Conservation (phyloP, 2,888 invertebrate species). For the Onchidella celtica region DNA sequence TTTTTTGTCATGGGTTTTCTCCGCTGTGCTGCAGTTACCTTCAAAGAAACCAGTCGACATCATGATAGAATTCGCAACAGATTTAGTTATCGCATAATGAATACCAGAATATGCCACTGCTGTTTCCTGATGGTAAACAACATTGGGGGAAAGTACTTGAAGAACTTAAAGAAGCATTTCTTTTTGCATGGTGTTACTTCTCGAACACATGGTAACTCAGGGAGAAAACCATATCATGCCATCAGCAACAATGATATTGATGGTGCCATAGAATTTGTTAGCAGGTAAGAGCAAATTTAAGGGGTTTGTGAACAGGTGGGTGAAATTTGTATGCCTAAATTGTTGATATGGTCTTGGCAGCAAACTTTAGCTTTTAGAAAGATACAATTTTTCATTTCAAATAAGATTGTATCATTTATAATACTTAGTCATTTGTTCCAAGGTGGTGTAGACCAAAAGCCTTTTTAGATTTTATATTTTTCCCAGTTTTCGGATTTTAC, state of each 20-base stretch:
- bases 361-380: too few species aligned
- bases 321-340: too few species aligned
- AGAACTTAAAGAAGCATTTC: conserved; percentile 39
- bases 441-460: too few species aligned
- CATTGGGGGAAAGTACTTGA: conserved; percentile 34
- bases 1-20: conserved; percentile 38
- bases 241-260: conserved; percentile 15
- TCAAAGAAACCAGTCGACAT: background rate
- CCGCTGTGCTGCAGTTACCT: conserved; percentile 25
- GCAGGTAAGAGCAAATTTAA: conserved; percentile 17
- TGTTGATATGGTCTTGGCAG: too few species aligned
- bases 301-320: too few species aligned
- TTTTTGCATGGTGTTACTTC: conserved; percentile 25
- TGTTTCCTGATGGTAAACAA: conserved; percentile 39
- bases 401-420: too few species aligned
- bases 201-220: conserved; percentile 32
- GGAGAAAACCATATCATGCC: conserved; percentile 47
- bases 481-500: too few species aligned
- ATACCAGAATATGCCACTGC: conserved; percentile 34
- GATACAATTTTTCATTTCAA: too few species aligned
- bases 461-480: too few species aligned
- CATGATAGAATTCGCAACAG: conserved; percentile 16
- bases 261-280: conserved; percentile 32
- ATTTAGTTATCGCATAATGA: conserved; percentile 27
- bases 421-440: too few species aligned